Base-by-base conservation (phyloP, 1,140 invertebrate genomes). In the Penaeus chinensis region DNA sequence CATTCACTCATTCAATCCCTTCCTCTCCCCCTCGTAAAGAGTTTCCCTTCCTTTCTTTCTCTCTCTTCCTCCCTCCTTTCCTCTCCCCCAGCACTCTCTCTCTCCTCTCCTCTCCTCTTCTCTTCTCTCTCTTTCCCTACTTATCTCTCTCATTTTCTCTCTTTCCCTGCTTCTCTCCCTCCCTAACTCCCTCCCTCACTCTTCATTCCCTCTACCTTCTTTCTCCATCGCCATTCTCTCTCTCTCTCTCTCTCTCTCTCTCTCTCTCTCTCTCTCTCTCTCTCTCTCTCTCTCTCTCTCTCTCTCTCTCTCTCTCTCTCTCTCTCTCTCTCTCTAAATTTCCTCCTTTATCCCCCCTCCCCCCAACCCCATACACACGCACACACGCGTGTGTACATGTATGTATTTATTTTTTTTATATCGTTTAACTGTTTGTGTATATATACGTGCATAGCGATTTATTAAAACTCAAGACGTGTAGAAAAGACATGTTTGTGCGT, bases 401-500 rank as follows among this genome's bases (percentile, higher is more conserved):
- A n/a, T n/a, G n/a, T n/a, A n/a, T n/a, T n/a, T n/a, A n/a, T 42
- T 4, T 42, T 1, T 42, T 54, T 54, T 54, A 2, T 13, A 54
- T 2, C 54, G 54, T 54, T 54, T 54, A 13, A 54, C 10, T 54
- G 2, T 13, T 54, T 54, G 54, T 54, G 16, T 54, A 54, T 54
- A 54, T 54, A 2, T 8, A 54, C 54, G 16, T 54, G 54, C 10
- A 54, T 54, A 11, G 1, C 11, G 5, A 11, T 54, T 13, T 54
- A 54, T 54, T 54, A 54, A 13, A 54, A 54, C 54, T 16, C 10
- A 54, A 54, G 60, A 37, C 60, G 80, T 65, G 54, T 54, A 82
- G 54, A 54, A 54, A 54, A 54, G 54, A 71, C 74, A 19, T 32
- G 84, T 65, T 74, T 42, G 74, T n/a, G 84, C 71, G 74, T 63